A percentile compares a stretch with the other conserved stretches of the same genome.
phyloP scores from a whole-genome alignment of 1,140 invertebrate genomes.

The Trichoplusia ni region DNA sequence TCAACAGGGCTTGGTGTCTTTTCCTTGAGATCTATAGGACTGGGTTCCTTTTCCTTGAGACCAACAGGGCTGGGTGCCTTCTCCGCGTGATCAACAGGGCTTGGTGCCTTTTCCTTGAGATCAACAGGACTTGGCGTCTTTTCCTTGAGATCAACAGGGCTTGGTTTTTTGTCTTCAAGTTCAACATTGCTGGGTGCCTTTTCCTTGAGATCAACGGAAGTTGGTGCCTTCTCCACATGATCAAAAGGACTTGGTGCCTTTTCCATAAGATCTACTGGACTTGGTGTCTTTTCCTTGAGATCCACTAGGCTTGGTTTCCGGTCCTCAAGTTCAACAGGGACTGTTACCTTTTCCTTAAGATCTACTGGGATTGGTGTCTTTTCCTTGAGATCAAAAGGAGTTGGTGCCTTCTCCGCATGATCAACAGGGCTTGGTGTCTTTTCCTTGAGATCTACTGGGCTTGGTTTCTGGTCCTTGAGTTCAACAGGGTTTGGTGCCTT shows the following conservation, averaged over 20 bases:
- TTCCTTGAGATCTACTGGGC: not conserved
- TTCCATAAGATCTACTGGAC: not conserved
- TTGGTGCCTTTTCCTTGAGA: not conserved
- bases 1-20: not conserved
- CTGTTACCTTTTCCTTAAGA: not conserved
- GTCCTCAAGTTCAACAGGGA: not conserved
- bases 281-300: not conserved
- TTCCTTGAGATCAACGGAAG: not conserved
- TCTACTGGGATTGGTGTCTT: not conserved
- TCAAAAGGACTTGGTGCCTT: not conserved
- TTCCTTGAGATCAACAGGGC: not conserved
- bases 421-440: not conserved
- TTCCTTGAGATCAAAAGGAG: not conserved
- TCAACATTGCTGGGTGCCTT: not conserved
- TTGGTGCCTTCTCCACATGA: not conserved
- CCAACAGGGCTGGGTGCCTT: not conserved
- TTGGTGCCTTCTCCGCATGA: not conserved
- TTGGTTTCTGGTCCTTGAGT: not conserved
- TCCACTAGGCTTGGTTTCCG: not conserved
- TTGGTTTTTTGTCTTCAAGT: not conserved
- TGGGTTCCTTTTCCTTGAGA: not conserved
- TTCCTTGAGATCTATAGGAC: not conserved
- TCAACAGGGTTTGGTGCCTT: not conserved
- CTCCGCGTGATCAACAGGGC: not conserved
- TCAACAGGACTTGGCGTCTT: not conserved